A percentile compares a stretch with the other conserved stretches of the same genome.
phyloP scores from a whole-genome alignment of 2,113 vertebrate genomes.

The Sciurus niger region DNA sequence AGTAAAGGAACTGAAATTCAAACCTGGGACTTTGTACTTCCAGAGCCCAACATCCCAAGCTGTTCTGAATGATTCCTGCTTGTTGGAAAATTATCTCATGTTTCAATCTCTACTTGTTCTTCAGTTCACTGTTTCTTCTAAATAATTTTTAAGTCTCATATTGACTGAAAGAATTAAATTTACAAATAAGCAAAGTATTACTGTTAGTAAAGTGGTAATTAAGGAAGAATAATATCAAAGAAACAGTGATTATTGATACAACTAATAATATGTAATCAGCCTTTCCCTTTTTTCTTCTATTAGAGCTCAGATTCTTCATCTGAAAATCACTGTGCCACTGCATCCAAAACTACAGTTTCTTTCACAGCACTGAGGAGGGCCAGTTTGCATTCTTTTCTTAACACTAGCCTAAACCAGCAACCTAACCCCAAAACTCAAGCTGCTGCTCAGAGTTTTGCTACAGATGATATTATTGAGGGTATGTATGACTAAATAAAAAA shows the following conservation, averaged over 20 bases:
- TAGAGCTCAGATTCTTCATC: constrained; percentile 78
- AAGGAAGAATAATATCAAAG: constrained; percentile 3
- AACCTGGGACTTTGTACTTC: background rate
- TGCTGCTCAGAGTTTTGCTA: constrained; percentile 13
- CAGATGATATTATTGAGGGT: constrained; percentile 74
- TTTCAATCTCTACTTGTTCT: background rate
- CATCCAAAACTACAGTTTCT: background rate
- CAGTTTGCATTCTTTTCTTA: background rate
- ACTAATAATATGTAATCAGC: background rate
- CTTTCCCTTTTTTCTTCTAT: background rate
- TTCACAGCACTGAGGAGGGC: background rate
- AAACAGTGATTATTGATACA: background rate
- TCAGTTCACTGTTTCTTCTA: constrained; percentile 11
- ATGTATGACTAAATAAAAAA: constrained; percentile 28
- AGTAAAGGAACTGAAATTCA: background rate
- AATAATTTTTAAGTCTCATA: background rate
- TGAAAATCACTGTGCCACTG: fast-evolving
- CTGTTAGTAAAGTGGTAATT: background rate
- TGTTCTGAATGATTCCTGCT: background rate
- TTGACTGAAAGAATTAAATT: constrained; percentile 23
- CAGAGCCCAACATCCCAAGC: background rate
- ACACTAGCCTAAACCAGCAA: background rate
- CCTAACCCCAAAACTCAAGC: background rate
- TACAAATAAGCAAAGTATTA: constrained; percentile 11
- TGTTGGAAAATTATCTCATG: background rate